Evolutionary conservation across 2,113 vertebrate species (phyloP).

Genomic region (Anolis sagrei): DNA sequence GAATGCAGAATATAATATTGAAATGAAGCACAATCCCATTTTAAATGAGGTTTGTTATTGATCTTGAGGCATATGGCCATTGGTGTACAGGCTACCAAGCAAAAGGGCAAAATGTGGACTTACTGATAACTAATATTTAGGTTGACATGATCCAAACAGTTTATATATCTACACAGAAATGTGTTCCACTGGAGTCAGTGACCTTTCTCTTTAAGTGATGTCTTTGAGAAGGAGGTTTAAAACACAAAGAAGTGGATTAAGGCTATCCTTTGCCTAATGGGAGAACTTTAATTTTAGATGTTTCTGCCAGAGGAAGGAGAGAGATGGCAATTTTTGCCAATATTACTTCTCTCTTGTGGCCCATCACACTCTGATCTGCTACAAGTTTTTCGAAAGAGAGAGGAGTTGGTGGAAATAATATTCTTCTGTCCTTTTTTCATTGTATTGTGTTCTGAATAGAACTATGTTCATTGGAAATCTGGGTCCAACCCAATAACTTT

Average conservation of each 20-base stretch:
- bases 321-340: not conserved
- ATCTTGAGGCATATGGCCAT: not conserved
- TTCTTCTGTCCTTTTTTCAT: not conserved
- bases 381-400: not conserved
- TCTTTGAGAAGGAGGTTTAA: not conserved
- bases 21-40: slow-evolving; percentile 42
- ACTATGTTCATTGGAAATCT: not conserved
- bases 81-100: not conserved
- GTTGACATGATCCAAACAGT: not conserved
- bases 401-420: not conserved
- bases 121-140: not conserved
- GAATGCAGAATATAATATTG: slow-evolving; percentile 28
- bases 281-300: not conserved
- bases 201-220: not conserved
- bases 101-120: not conserved
- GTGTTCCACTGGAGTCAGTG: not conserved
- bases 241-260: not conserved
- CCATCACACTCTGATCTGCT: not conserved
- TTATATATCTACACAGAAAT: not conserved
- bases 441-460: not conserved
- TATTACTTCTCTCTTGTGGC: not conserved
- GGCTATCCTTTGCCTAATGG: not conserved
- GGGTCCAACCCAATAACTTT: not conserved
- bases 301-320: not conserved
- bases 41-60: slow-evolving; percentile 42